Percentiles rank a stretch among this genome's conserved stretches.
Conservation (phyloP, 1,140 invertebrate species). For the Leptonema lineaticorne region DNA sequence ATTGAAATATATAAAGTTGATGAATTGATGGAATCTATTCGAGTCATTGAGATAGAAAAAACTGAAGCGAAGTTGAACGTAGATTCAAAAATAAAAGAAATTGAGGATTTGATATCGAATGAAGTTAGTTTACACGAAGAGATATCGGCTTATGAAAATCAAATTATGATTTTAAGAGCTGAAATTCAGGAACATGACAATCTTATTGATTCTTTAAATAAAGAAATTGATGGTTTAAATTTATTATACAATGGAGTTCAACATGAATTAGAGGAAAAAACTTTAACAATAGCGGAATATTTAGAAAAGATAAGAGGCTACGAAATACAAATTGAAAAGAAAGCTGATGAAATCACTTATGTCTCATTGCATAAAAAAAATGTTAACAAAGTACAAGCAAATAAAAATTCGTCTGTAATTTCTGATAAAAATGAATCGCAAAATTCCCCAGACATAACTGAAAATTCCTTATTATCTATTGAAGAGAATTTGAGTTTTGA, state of each 20-base stretch:
- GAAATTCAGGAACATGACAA: neutral
- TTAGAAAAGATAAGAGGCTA: too few species aligned
- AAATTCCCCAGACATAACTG: neutral
- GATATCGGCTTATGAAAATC: neutral
- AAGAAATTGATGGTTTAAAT: too few species aligned
- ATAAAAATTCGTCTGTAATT: too few species aligned
- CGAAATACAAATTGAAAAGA: too few species aligned
- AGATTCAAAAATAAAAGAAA: neutral
- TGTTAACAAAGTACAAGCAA: too few species aligned
- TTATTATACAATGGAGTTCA: too few species aligned
- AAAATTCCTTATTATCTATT: neutral
- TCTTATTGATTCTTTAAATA: too few species aligned
- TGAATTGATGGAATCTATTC: neutral
- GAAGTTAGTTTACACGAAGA: neutral
- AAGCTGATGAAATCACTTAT: too few species aligned
- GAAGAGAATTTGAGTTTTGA: neutral
- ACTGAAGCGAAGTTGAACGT: neutral
- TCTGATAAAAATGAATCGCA: neutral
- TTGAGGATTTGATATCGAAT: too few species aligned
- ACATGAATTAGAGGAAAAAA: too few species aligned
- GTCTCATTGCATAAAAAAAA: neutral
- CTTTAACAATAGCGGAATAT: too few species aligned
- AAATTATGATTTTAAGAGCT: neutral
- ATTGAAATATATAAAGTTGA: neutral
- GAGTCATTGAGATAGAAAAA: neutral